Conservation (phyloP, 2,888 invertebrate genomes). For the Eristalinus aeneus region DNA sequence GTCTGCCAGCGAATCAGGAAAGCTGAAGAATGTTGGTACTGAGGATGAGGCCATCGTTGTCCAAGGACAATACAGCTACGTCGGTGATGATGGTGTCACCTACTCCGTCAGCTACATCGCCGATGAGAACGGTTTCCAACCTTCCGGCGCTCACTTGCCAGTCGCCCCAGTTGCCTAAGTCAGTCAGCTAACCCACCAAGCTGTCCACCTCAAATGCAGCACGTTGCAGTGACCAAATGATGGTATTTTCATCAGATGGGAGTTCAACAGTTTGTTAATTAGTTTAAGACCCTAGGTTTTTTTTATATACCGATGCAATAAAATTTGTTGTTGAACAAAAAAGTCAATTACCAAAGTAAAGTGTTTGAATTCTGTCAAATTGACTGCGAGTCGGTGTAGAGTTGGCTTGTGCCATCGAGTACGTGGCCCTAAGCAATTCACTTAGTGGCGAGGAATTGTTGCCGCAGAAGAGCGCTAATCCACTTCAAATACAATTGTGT, state of each 20-base stretch:
- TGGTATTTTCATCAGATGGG: constrained; percentile 17
- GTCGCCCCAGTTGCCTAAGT: constrained; percentile 73
- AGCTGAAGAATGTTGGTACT: constrained; percentile 81
- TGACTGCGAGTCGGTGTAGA: not conserved
- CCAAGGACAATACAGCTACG: constrained; percentile 81
- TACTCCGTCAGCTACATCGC: constrained; percentile 82
- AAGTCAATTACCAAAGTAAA: constrained; percentile 31
- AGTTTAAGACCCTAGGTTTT: constrained; percentile 40
- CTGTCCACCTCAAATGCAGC: constrained; percentile 28
- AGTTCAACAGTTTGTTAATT: constrained; percentile 53
- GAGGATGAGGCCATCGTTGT: constrained; percentile 82
- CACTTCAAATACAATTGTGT: constrained; percentile 26
- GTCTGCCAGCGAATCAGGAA: constrained; percentile 81
- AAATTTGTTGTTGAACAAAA: constrained; percentile 42
- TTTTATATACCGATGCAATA: constrained; percentile 32
- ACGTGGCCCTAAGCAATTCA: not conserved
- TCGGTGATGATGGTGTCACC: constrained; percentile 82
- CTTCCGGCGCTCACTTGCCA: constrained; percentile 81
- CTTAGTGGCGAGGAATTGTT: not conserved
- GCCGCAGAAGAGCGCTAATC: not conserved
- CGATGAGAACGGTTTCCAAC: constrained; percentile 79
- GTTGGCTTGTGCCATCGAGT: constrained; percentile 16
- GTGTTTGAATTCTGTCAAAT: not conserved
- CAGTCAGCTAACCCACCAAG: not conserved
- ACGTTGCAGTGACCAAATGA: constrained; percentile 39